phyloP scores from a whole-genome alignment of 2,888 invertebrate species.

The Linnaemya tessellans region DNA sequence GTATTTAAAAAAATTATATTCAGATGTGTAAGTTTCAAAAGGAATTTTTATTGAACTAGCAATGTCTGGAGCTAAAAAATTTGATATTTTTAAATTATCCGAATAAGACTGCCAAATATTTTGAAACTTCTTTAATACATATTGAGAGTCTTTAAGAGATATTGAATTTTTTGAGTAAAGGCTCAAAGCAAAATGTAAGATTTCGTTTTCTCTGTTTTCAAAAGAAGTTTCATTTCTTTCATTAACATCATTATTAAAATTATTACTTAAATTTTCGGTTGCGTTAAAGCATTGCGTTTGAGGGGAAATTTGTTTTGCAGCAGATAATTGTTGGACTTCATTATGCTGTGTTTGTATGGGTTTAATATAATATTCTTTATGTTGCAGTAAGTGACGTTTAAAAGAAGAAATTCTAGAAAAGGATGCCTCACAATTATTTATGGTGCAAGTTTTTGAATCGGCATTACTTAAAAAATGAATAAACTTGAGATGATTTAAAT shows the following conservation, averaged over 20 bases:
- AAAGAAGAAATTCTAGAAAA: constrained; percentile 3
- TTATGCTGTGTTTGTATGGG: not conserved
- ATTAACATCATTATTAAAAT: not conserved
- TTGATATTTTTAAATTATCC: constrained; percentile 19
- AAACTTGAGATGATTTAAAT: constrained; percentile 5
- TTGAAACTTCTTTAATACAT: constrained; percentile 30
- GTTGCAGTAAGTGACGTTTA: constrained; percentile 1
- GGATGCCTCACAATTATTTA: too few species aligned
- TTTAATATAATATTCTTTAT: not conserved
- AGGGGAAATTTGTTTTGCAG: constrained; percentile 1
- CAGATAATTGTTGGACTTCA: constrained; percentile 9
- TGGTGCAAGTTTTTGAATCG: constrained; percentile 14
- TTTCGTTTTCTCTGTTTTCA: constrained; percentile 5
- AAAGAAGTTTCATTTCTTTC: constrained; percentile 2
- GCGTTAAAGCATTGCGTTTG: constrained; percentile 1
- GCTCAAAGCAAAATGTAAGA: constrained; percentile 8
- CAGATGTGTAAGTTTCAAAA: constrained; percentile 43
- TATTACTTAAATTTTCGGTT: constrained; percentile 9
- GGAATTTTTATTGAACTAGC: constrained; percentile 9
- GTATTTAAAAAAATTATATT: too few species aligned
- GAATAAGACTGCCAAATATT: constrained; percentile 26
- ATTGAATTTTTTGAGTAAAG: constrained; percentile 31
- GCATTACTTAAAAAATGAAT: constrained; percentile 22
- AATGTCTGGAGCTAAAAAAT: not conserved
- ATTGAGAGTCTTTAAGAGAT: constrained; percentile 25